A percentile compares a stretch with the other conserved stretches of the same genome.
Conservation (phyloP, 2,113 vertebrate genomes). For the Bubalus kerabau region DNA sequence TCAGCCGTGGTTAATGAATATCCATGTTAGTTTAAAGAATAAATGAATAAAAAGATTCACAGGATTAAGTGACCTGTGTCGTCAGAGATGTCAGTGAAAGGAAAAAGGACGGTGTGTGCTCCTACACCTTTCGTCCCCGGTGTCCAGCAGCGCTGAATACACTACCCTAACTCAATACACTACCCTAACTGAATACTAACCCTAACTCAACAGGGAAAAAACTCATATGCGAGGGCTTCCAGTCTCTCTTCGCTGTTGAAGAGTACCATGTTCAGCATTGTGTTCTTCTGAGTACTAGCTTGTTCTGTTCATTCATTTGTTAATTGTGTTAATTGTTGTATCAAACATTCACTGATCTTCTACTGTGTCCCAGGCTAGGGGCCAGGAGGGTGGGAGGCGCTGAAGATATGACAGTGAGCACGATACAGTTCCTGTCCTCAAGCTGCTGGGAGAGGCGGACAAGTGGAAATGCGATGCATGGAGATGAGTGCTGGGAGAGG, state of each 20-base stretch:
- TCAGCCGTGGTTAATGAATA: not conserved
- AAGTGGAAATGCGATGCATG: no score
- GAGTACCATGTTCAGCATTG: not conserved
- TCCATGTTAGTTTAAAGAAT: not conserved
- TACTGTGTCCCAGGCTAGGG: not conserved
- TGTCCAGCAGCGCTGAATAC: not conserved
- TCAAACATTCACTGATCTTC: not conserved
- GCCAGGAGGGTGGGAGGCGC: accelerated
- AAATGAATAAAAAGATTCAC: not conserved
- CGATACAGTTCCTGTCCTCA: not conserved
- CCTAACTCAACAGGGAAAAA: no score
- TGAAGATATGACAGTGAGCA: not conserved
- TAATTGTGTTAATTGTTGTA: not conserved
- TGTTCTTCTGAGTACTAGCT: not conserved
- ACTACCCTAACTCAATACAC: not conserved
- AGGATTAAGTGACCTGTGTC: not conserved
- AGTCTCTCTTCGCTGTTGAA: not conserved
- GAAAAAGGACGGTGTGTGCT: accelerated
- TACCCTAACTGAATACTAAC: no score
- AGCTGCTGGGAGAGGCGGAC: not conserved
- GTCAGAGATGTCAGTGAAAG: not conserved
- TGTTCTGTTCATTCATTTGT: not conserved
- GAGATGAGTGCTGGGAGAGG: not conserved
- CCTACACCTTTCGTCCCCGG: accelerated
- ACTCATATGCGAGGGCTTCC: accelerated